phyloP scores from a whole-genome alignment of 2,113 vertebrate species.

The Sinocyclocheilus rhinocerous region DNA sequence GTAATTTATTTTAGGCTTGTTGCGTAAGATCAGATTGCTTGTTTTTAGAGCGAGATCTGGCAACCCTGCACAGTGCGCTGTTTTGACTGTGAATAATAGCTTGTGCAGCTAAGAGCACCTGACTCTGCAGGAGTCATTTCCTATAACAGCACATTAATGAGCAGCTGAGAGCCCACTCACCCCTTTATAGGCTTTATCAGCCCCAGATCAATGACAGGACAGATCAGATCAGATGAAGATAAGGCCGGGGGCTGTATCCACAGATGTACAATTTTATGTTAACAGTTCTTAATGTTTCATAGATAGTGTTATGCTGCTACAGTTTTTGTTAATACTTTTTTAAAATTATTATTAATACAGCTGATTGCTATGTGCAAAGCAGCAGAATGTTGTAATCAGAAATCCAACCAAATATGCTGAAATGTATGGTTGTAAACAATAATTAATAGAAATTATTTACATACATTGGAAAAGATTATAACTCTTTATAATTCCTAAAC shows the following conservation, averaged over 20 bases:
- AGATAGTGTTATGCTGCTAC: neutral
- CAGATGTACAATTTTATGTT: neutral
- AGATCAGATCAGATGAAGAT: conserved; percentile 15
- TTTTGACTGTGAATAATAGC: conserved; percentile 49
- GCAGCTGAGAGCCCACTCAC: conserved; percentile 30
- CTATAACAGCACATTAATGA: conserved; percentile 42
- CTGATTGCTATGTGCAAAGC: neutral
- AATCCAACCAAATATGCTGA: neutral
- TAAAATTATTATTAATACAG: neutral
- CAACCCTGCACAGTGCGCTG: neutral
- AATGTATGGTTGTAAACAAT: neutral
- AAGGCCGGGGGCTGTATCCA: neutral
- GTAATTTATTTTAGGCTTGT: neutral
- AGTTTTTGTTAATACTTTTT: neutral
- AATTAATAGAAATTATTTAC: neutral
- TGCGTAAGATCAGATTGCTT: neutral
- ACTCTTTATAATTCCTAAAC: too few species aligned
- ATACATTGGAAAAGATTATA: too few species aligned
- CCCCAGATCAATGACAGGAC: neutral
- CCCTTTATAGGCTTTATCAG: conserved; percentile 25
- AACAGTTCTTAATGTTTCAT: neutral
- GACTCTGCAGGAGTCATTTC: conserved; percentile 43
- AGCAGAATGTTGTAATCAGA: neutral
- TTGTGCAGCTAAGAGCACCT: conserved; percentile 48
- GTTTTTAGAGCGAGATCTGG: neutral